Percentiles rank a stretch among this genome's conserved stretches.
Evolutionary conservation across 2,888 invertebrate genomes (phyloP).

Genomic region (Rapana venosa): DNA sequence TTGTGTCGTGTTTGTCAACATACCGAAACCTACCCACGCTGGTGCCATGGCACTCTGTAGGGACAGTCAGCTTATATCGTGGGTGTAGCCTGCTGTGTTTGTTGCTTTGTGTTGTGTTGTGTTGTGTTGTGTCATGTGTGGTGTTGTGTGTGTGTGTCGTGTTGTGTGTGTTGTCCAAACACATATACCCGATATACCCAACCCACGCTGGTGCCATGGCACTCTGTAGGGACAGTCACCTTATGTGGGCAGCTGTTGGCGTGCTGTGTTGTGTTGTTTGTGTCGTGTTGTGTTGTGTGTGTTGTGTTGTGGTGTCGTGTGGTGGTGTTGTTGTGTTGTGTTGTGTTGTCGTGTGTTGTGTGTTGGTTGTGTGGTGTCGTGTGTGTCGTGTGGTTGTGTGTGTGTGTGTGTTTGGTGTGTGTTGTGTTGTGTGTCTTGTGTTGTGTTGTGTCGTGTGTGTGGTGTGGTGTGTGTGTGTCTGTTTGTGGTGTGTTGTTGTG

Average conservation of each 20-base stretch:
- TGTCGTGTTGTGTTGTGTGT: neutral
- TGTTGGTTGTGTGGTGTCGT: neutral
- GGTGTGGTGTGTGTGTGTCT: neutral
- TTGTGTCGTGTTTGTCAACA: too few relatives aligned
- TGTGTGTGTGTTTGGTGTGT: neutral
- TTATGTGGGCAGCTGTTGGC: too few relatives aligned
- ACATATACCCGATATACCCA: too few relatives aligned
- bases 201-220: slow-evolving; percentile 66
- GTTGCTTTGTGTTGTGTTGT: too few relatives aligned
- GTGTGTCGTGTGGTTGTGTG: neutral
- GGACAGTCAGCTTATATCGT: neutral
- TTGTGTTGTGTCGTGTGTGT: neutral
- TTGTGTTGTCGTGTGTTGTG: neutral
- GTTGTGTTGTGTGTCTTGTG: too few relatives aligned
- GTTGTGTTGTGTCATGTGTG: too few relatives aligned
- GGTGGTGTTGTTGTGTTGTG: neutral
- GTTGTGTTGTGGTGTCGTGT: too few relatives aligned
- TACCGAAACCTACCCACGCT: too few relatives aligned
- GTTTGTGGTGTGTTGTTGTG: too few relatives aligned
- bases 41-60: slow-evolving; percentile 68
- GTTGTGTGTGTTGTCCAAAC: too few relatives aligned
- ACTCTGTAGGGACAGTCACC: slow-evolving; percentile 65
- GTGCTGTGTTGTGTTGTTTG: neutral
- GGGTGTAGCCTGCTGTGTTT: too few relatives aligned
- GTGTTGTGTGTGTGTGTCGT: neutral